Base-by-base conservation (phyloP, 92 coral and sea anemone species). In the Porites divaricata region DNA sequence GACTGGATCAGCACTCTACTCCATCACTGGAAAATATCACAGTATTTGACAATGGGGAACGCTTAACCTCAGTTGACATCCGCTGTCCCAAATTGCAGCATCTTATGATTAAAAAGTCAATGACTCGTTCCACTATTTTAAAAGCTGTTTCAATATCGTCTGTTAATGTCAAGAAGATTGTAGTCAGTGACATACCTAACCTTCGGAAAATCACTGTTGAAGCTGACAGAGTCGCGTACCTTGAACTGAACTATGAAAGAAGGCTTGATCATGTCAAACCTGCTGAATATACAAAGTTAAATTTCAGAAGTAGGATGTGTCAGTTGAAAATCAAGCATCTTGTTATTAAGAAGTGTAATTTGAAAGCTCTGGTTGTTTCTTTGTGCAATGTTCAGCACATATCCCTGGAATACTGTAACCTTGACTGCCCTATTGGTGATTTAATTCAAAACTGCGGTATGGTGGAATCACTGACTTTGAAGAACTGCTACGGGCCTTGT, bases 401-500 rank as follows among this genome's bases (percentile, higher is more conserved):
- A 62, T 76, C 87, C 63, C 74, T 94, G 83, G 94, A 94, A 59
- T 75, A 79, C 35, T 94, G 98, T 67, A 94, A 94, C 76, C 92
- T 94, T 63, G 98, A 92, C 76, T 74, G 86, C 35, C 62, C 87
- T 0, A 51, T 92, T 63, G 67, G 88, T 59, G 87, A 89, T 9
- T 59, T 89, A 24, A 85, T 94, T 6, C 57, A 70, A 20, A 84
- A 78, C 48, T 94, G 93, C 62, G 77, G 86, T 56, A 26, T 67
- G 8, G 57, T 92, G 5, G 65, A 92, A 80, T 67, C 79, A 45
- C 80, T 94, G 76, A 89, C 87, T 23, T 80, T 94, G 45, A 78
- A 57, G 79, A 89, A 83, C 65, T 94, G 95, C 65, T 92, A 94
- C 87, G 98, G 98, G 8, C 92, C 98, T 11, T 94, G 98, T 65